Evolutionary conservation across 2,888 invertebrate species (phyloP).

Genomic region (Spatulosminthurus flaviceps): DNA sequence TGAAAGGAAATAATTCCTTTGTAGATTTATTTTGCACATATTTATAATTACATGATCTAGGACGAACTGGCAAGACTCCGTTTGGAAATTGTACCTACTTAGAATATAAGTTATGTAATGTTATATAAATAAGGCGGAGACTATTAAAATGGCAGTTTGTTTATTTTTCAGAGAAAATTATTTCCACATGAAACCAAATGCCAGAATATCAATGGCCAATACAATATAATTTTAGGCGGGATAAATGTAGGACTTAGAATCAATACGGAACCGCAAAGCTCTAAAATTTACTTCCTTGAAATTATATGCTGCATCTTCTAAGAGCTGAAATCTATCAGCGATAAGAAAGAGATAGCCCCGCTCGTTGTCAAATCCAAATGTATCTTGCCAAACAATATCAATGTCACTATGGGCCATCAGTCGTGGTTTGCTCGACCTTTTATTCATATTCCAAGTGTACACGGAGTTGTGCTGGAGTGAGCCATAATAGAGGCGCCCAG

Average conservation of each 20-base stretch:
- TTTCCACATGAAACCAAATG: not conserved
- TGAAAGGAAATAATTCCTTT: too few species aligned
- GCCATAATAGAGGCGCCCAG: constrained; percentile 33
- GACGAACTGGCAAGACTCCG: too few species aligned
- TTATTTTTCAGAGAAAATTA: too few species aligned
- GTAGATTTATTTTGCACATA: too few species aligned
- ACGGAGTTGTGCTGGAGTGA: constrained; percentile 31
- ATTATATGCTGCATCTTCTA: constrained; percentile 19
- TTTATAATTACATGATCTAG: too few species aligned
- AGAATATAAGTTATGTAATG: too few species aligned
- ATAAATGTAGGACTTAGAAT: constrained; percentile 18
- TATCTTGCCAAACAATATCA: constrained; percentile 39
- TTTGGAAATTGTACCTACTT: too few species aligned
- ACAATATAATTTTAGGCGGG: too few species aligned
- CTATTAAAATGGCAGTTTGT: too few species aligned
- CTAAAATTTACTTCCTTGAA: constrained; percentile 34
- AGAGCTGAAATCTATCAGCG: constrained; percentile 37
- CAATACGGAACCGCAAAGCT: constrained; percentile 16
- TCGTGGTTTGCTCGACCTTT: not conserved
- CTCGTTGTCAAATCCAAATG: constrained; percentile 38
- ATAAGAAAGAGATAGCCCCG: constrained; percentile 30
- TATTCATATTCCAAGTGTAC: constrained; percentile 21
- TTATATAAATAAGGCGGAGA: too few species aligned
- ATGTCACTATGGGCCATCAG: constrained; percentile 20
- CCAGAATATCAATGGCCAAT: too few species aligned